These are phyloP conservation scores for Adrianichthys oophorus DNA, from an alignment of 2,797 vertebrate genomes.

Conservation along the genomic window DNA sequence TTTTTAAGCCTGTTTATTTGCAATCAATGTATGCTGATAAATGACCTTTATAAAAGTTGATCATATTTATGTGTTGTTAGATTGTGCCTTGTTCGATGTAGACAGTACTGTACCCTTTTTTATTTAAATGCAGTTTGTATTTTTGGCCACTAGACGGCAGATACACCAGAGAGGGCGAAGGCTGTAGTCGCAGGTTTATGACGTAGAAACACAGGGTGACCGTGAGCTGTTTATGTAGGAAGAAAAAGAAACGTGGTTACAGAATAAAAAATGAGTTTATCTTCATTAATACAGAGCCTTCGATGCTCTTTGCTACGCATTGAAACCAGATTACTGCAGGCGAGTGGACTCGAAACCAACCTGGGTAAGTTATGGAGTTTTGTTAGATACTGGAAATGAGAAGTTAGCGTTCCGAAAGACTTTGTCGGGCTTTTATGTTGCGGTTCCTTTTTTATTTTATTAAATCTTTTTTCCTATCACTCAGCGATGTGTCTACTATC, in stretches of 20 bases:
- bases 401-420: no score
- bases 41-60: no score
- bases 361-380: slow-evolving; percentile 62
- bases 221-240: slow-evolving; percentile 57
- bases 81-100: no score
- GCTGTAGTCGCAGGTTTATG: slow-evolving; percentile 54
- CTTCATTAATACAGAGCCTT: slow-evolving; percentile 62
- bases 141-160: slow-evolving; percentile 17
- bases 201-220: slow-evolving; percentile 55
- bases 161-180: no score
- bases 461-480: neutral
- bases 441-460: no score
- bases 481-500: neutral
- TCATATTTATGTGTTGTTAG: no score
- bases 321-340: slow-evolving; percentile 69
- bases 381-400: no score
- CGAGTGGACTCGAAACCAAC: slow-evolving; percentile 61
- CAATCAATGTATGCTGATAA: no score
- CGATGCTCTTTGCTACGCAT: slow-evolving; percentile 66
- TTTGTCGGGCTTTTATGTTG: no score
- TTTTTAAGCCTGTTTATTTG: no score
- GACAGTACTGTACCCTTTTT: no score
- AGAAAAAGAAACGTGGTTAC: slow-evolving; percentile 4
- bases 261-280: slow-evolving; percentile 57
- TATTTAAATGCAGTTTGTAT: neutral